Conservation (phyloP, 30 jellyfish, hydroid and myxozoan species). For the Cassiopea xamachana region DNA sequence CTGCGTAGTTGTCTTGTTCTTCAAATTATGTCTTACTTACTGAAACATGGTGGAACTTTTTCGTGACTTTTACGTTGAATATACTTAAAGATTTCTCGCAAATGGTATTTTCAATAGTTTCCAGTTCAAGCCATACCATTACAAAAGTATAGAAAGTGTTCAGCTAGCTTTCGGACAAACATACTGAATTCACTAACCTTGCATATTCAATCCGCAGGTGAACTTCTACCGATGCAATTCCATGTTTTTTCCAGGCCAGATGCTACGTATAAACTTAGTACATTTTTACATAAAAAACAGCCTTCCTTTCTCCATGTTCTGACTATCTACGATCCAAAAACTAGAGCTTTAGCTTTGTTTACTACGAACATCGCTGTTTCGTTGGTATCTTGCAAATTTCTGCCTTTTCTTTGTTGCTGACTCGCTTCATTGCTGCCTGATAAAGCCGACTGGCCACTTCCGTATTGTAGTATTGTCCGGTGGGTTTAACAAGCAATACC, state of each 20-base stretch:
- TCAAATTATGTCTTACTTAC: no score
- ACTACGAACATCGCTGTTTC: not conserved
- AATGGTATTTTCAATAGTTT: no score
- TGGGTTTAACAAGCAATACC: no score
- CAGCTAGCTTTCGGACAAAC: not conserved
- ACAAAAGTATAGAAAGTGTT: no score
- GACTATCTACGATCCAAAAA: not conserved
- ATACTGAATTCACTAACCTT: not conserved
- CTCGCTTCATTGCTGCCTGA: slow-evolving; percentile 10
- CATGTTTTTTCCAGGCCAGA: not conserved
- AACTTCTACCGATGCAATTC: not conserved
- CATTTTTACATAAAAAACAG: not conserved
- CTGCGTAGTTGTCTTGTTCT: no score
- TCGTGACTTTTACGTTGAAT: no score
- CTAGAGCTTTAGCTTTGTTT: not conserved
- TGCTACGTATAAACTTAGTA: not conserved
- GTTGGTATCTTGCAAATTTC: not conserved
- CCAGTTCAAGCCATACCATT: no score
- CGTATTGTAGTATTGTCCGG: not conserved
- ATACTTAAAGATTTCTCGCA: no score
- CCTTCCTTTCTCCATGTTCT: not conserved
- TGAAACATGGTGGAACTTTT: no score
- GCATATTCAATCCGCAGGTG: not conserved
- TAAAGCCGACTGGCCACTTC: slow-evolving; percentile 1
- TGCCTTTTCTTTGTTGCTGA: not conserved